Base-by-base conservation (phyloP, 2,888 invertebrate species). In the Lepidocyrtinus sp. region DNA sequence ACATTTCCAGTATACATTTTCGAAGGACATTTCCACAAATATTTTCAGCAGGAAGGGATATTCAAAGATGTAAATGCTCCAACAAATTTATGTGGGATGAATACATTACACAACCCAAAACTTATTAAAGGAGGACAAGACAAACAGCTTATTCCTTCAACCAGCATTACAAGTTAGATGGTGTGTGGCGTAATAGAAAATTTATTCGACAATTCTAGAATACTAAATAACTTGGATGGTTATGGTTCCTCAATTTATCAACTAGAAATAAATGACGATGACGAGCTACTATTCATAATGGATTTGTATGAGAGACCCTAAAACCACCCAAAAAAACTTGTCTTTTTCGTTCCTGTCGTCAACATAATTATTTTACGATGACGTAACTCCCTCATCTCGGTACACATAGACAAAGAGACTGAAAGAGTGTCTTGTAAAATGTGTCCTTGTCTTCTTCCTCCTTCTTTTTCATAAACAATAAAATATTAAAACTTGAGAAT, bases 311-410 rank as follows among this genome's bases (percentile, higher is more conserved):
- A 12, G 5, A 36, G 36, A 12, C 12, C 36, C 12, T 36, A 36
- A 36, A 36, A 36, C 5, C 36, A 7, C 36, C 36, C 36, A 5
- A 5, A 36, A n/a, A 36, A 36, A 36, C 36, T 36, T 36, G 36
- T 36, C 5, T 36, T 36, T 36, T 36, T 36, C 63, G 19, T 27
- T 26, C n/a, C 26, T 27, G 67, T 67, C 67, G 36, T 67, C 67
- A 67, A 36, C 45, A 67, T 67, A 17, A 45, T 67, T 22, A 67
- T 67, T 24, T 36, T 36, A 26, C 17, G 46, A 26, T 71, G 71
- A 71, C 71, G 71, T 61, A 71, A 71, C 61, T 71, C 25, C 71
- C 36, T 71, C 71, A 62, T 62, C 36, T 12, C 36, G 12, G 5
- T 36, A 5, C 36, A 36, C 36, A 7, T 12, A 36, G 36, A 36